Evolutionary conservation across 1,140 invertebrate genomes (phyloP).

Genomic region (Drosophila melanogaster): DNA sequence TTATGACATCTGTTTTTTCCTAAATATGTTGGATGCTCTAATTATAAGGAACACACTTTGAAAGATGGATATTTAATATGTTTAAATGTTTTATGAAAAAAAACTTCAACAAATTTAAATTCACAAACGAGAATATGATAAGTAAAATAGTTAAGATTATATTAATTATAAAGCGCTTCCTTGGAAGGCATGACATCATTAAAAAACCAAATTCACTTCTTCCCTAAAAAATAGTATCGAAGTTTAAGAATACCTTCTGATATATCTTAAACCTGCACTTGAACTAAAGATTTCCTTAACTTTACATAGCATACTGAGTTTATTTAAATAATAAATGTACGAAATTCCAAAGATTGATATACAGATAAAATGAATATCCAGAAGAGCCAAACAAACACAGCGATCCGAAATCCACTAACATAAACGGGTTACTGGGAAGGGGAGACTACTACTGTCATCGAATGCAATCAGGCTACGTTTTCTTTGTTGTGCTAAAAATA

Average conservation of each 20-base stretch:
- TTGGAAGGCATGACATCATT: too few species aligned
- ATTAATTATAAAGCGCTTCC: not conserved
- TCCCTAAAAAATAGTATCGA: too few species aligned
- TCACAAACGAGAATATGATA: not conserved
- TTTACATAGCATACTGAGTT: constrained; percentile 48
- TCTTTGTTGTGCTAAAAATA: constrained; percentile 74
- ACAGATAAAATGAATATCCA: constrained; percentile 36
- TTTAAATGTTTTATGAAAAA: not conserved
- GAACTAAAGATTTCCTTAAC: constrained; percentile 10
- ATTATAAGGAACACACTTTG: not conserved
- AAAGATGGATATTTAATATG: not conserved
- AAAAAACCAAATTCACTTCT: too few species aligned
- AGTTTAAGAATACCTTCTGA: too few species aligned
- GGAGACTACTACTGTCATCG: constrained; percentile 8
- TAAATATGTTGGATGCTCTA: not conserved
- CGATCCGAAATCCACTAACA: constrained; percentile 6
- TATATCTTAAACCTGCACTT: constrained; percentile 1
- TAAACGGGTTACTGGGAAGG: constrained; percentile 41
- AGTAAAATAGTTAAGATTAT: not conserved
- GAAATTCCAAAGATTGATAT: constrained; percentile 43
- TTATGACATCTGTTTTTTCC: not conserved
- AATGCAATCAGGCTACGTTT: constrained; percentile 57
- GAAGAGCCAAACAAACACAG: constrained; percentile 32
- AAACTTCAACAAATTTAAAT: not conserved
- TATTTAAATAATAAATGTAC: constrained; percentile 49